These are phyloP conservation scores for Strigops habroptila DNA, from an alignment of 2,113 vertebrate species.

Conservation along the genomic window DNA sequence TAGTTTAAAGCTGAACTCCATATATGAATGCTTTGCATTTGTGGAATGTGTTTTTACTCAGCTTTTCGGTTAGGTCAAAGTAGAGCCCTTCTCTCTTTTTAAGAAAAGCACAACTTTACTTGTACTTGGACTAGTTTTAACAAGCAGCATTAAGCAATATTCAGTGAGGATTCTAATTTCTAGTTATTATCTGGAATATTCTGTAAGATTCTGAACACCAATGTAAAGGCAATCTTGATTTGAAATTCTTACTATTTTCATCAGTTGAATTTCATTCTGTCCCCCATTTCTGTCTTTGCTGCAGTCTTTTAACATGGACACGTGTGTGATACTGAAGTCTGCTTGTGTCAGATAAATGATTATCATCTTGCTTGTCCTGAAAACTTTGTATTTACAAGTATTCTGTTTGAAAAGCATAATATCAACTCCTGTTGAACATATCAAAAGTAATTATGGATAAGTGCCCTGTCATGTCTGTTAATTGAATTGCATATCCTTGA, in stretches of 20 bases:
- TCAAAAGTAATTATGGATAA: background rate
- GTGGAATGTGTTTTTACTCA: background rate
- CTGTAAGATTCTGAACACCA: background rate
- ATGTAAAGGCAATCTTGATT: background rate
- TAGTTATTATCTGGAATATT: background rate
- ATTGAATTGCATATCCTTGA: slow-evolving; percentile 7
- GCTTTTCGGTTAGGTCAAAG: background rate
- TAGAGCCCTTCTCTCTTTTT: background rate
- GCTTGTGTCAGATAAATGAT: background rate
- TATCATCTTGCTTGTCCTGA: background rate
- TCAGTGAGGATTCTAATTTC: background rate
- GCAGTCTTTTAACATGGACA: background rate
- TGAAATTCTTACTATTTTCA: background rate
- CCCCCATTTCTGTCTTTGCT: background rate
- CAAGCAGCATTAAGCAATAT: background rate
- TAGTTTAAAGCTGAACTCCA: background rate
- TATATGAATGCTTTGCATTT: background rate
- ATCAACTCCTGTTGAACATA: background rate
- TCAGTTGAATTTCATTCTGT: background rate
- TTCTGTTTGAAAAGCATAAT: background rate
- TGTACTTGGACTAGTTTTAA: background rate
- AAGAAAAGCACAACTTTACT: background rate
- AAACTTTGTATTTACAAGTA: background rate
- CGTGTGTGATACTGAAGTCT: background rate
- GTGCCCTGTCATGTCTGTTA: background rate